These are phyloP conservation scores for Nyctereutes procyonoides DNA, from an alignment of 2,113 vertebrate genomes.

Conservation along the genomic window DNA sequence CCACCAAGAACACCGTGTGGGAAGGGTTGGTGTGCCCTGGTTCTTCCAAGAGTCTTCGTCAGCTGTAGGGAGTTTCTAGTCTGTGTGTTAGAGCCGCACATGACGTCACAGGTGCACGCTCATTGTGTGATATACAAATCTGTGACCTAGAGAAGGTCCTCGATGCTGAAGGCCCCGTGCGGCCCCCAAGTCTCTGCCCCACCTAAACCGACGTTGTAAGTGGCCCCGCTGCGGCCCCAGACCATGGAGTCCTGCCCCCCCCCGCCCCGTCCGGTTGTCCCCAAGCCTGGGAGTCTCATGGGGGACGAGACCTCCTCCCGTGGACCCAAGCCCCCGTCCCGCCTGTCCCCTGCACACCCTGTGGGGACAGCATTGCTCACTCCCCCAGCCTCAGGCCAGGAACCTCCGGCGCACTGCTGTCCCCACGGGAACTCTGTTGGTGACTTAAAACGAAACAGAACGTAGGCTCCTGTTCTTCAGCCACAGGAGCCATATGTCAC, in stretches of 20 bases:
- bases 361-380: accelerated
- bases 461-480: accelerated
- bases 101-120: accelerated
- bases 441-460: no score
- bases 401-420: accelerated
- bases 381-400: neutral
- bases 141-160: neutral
- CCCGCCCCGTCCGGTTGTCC: neutral
- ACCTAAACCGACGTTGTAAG: neutral
- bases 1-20: neutral
- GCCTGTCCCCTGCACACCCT: neutral
- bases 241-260: neutral
- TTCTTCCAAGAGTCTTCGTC: neutral
- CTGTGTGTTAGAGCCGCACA: accelerated
- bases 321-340: neutral
- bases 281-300: neutral
- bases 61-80: no score
- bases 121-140: neutral
- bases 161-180: neutral
- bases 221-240: neutral
- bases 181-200: neutral
- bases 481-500: accelerated
- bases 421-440: neutral
- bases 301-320: neutral
- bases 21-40: neutral